Conservation (phyloP, 2,888 invertebrate species). For the Eretmocerus hayati region DNA sequence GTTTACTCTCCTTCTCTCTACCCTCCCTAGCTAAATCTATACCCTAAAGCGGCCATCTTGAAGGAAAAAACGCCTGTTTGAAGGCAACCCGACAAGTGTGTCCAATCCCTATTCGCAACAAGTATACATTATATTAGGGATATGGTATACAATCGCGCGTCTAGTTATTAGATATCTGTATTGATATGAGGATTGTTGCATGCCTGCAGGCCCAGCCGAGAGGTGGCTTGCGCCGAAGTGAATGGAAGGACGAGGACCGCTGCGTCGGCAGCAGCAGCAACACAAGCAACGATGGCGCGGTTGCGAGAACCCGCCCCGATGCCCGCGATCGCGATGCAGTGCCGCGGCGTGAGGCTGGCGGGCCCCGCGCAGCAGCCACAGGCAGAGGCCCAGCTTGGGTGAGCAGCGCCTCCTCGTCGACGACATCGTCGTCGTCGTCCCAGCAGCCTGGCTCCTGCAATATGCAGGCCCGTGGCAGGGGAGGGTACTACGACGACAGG, state of each 20-base stretch:
- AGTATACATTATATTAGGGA: not conserved
- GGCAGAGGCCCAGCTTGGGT: constrained; percentile 4
- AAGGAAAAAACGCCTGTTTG: too few species aligned
- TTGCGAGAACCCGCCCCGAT: not conserved
- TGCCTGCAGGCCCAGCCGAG: too few species aligned
- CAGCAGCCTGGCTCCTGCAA: not conserved
- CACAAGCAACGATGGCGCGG: not conserved
- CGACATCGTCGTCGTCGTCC: not conserved
- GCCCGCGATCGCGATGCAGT: too few species aligned
- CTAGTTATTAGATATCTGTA: too few species aligned
- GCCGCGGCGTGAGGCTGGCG: constrained; percentile 10
- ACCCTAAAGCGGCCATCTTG: too few species aligned
- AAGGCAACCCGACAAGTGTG: too few species aligned
- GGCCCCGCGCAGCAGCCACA: too few species aligned
- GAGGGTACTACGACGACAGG: constrained; percentile 51
- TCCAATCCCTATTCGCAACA: too few species aligned
- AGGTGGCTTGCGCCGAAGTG: constrained; percentile 8
- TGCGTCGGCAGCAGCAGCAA: not conserved
- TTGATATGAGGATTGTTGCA: too few species aligned
- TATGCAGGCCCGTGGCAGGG: constrained; percentile 22
- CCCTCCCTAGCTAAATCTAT: too few species aligned
- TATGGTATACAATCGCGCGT: too few species aligned
- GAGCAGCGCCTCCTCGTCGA: not conserved
- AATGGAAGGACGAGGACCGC: constrained; percentile 13
- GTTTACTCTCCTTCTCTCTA: too few species aligned